Evolutionary conservation across 1,140 invertebrate genomes (phyloP).

Genomic region (Drosophila azteca): DNA sequence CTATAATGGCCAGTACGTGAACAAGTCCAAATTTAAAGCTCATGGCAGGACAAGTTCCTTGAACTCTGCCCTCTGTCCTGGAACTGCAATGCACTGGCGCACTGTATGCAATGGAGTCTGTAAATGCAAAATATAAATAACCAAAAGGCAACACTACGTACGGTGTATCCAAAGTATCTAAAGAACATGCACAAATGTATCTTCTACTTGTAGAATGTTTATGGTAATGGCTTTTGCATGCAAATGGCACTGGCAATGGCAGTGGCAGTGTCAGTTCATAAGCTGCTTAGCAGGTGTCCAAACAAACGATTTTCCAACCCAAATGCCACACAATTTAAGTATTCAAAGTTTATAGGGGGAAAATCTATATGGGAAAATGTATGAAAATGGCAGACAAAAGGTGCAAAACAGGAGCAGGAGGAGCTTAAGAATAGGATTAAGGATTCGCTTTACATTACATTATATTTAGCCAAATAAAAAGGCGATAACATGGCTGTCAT

Average conservation of each 20-base stretch:
- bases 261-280: slow-evolving; percentile 6
- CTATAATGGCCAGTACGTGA: slow-evolving; percentile 38
- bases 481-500: no score
- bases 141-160: slow-evolving; percentile 5
- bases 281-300: slow-evolving; percentile 17
- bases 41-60: slow-evolving; percentile 24
- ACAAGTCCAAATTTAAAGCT: slow-evolving; percentile 24
- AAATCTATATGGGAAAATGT: not conserved
- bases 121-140: slow-evolving; percentile 21
- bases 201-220: slow-evolving; percentile 6
- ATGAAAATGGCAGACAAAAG: not conserved
- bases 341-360: not conserved
- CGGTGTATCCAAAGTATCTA: not conserved
- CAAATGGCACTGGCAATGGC: slow-evolving; percentile 12
- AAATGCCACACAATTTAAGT: not conserved
- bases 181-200: not conserved
- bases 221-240: slow-evolving; percentile 19
- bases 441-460: no score
- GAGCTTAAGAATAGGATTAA: not conserved
- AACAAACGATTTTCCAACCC: not conserved
- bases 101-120: not conserved
- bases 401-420: not conserved
- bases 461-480: no score
- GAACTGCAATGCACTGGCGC: not conserved
- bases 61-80: slow-evolving; percentile 20